Evolutionary conservation across 2,113 vertebrate genomes (phyloP).

Genomic region (Monopterus albus): DNA sequence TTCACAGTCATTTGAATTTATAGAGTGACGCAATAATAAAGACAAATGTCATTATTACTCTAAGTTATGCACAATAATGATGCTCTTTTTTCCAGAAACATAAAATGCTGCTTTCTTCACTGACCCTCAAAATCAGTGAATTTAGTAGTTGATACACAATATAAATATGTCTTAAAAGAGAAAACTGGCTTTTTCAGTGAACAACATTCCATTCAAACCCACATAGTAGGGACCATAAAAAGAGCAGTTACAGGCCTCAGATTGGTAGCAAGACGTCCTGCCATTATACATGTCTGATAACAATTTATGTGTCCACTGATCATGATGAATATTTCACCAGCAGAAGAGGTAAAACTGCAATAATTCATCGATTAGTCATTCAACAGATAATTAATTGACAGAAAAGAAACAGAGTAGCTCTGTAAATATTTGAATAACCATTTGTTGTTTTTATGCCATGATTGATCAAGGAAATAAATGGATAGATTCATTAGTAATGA

Average conservation of each 20-base stretch:
- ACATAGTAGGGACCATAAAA: neutral
- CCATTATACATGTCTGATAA: neutral
- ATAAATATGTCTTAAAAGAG: neutral
- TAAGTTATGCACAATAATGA: no score
- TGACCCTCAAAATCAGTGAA: neutral
- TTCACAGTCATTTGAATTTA: conserved; percentile 1
- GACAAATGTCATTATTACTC: neutral
- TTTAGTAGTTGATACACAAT: neutral
- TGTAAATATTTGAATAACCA: no score
- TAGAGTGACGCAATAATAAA: neutral
- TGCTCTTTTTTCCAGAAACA: neutral
- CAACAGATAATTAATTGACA: no score
- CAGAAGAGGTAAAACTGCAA: neutral
- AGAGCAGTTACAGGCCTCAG: neutral
- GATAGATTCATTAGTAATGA: no score
- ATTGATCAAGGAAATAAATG: no score
- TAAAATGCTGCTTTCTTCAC: neutral
- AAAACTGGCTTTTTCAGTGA: neutral
- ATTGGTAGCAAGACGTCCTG: conserved; percentile 1
- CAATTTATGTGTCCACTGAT: neutral
- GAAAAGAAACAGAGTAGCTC: no score
- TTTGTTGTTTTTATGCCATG: no score
- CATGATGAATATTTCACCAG: neutral
- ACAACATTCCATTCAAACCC: neutral
- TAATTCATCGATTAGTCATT: no score